phyloP scores from a whole-genome alignment of 2,888 invertebrate species.

The Willowsia nigromaculata region DNA sequence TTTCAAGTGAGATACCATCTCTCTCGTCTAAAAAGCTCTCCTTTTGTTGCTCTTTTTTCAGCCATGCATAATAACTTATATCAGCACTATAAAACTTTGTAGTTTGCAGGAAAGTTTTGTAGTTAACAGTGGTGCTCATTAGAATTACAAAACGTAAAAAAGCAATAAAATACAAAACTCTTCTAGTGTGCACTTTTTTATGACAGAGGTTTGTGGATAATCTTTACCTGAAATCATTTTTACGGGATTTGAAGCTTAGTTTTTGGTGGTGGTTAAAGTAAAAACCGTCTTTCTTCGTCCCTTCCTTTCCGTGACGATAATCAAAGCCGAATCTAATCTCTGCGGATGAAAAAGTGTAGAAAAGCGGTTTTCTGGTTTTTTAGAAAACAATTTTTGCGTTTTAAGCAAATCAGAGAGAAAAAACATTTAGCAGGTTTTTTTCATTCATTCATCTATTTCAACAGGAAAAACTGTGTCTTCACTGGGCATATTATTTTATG shows the following conservation, averaged over 20 bases:
- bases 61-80: neutral
- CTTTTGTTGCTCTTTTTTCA: neutral
- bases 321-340: neutral
- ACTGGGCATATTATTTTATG: neutral
- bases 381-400: neutral
- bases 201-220: neutral
- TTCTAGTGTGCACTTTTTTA: neutral
- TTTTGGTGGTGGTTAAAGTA: neutral
- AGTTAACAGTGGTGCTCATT: conserved; percentile 15
- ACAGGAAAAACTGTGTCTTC: neutral
- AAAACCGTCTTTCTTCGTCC: neutral
- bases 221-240: conserved; percentile 2
- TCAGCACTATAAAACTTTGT: neutral
- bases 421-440: conserved; percentile 17
- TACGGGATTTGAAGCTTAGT: neutral
- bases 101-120: neutral
- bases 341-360: neutral
- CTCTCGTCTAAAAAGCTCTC: neutral
- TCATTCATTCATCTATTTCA: neutral
- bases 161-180: neutral
- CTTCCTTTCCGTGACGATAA: neutral
- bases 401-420: neutral
- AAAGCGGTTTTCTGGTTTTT: conserved; percentile 43
- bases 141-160: conserved; percentile 41
- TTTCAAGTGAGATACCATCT: conserved; percentile 18